Base-by-base conservation (phyloP, 1,140 invertebrate species). In the Drosophila nigromelanica region DNA sequence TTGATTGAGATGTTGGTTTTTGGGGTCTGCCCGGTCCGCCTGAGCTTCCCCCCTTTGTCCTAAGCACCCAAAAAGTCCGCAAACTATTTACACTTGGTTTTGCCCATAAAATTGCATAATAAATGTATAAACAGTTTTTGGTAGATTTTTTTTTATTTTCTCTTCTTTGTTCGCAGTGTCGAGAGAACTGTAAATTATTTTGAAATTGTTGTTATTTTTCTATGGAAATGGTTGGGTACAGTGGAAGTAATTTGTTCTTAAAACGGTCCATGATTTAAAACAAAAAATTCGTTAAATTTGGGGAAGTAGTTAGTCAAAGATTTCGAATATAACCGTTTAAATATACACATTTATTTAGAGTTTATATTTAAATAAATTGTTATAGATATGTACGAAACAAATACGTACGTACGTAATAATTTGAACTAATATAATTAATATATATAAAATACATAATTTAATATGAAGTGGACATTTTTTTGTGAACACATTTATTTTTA, bases 41-140 rank as follows among this genome's bases (percentile, higher is more conserved):
- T 27, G 45, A 27, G 48, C 54, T 21, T 18, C 33, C 35, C 52
- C 35, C 18, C 33, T 40, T 14, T 30, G n/a, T 42, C 43, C 48
- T 48, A 62, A 45, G 43, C 40, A 51, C 60, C 37, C 27, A 27
- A 27, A 58, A 58, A 73, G 80, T 80, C 80, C 60, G 62, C 69
- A 85, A 85, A 86, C 81, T 85, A 86, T 85, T 85, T 85, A 77
- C 81, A 86, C 81, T 85, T 85, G 81, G 81, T 86, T 85, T 80
- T 69, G 81, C 66, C 70, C 48, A 85, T 86, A 80, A 85, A 85
- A 85, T 68, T 81, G 78, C 74, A 81, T 87, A 87, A 86, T 86
- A 87, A 76, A 86, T 86, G 81, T 78, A 60, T 51, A 64, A 62
- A 40, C 66, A 72, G 68, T 73, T 80, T 45, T 58, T 47, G 21